These are phyloP conservation scores for Pleuronectes platessa DNA, from an alignment of 2,113 vertebrate genomes.

Conservation along the genomic window DNA sequence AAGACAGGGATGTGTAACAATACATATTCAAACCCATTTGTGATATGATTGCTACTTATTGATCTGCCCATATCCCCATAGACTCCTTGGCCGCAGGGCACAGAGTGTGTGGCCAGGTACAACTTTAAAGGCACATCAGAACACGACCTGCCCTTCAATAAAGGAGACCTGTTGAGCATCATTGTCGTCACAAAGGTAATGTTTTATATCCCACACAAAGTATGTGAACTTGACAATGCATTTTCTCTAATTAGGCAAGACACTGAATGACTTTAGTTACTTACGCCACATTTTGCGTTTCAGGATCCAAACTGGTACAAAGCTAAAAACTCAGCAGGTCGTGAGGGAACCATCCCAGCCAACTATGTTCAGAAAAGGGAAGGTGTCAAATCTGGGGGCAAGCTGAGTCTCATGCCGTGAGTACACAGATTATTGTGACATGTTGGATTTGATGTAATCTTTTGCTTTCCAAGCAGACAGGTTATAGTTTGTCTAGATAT, in stretches of 20 bases:
- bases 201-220: neutral
- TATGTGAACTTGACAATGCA: neutral
- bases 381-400: constrained; percentile 91
- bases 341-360: constrained; percentile 93
- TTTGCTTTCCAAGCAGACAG: neutral
- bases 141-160: constrained; percentile 95
- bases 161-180: constrained; percentile 95
- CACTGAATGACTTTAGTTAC: neutral
- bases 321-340: constrained; percentile 92
- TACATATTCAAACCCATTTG: neutral
- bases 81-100: constrained; percentile 90
- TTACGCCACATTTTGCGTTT: constrained; percentile 24
- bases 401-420: constrained; percentile 99
- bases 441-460: neutral
- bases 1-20: neutral
- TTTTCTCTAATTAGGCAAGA: neutral
- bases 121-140: constrained; percentile 93
- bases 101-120: constrained; percentile 97
- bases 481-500: constrained; percentile 8
- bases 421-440: constrained; percentile 64
- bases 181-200: constrained; percentile 93
- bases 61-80: constrained; percentile 9
- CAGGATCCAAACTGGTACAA: constrained; percentile 99
- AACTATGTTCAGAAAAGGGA: constrained; percentile 98
- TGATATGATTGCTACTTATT: constrained; percentile 3